Percentiles rank a stretch among this genome's conserved stretches.
Evolutionary conservation across 1,140 invertebrate species (phyloP).

Genomic region (Mamestra configurata): DNA sequence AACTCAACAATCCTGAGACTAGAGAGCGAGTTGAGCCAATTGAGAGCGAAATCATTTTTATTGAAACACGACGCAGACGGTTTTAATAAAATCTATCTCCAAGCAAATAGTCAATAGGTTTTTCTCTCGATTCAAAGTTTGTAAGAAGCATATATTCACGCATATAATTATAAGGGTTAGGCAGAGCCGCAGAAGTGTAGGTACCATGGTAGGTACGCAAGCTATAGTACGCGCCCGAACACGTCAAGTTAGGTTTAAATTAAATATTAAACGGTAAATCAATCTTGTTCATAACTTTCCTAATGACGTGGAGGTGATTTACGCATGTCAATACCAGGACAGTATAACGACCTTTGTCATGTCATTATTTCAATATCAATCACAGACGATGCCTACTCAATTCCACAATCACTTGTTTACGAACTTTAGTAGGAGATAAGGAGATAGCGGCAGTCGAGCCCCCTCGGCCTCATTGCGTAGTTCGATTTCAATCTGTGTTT

Average conservation of each 20-base stretch:
- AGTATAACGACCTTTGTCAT: background rate
- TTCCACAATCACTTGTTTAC: slow-evolving; percentile 25
- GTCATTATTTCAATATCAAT: slow-evolving; percentile 4
- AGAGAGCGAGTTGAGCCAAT: background rate
- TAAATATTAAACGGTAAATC: too few species aligned
- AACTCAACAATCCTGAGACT: background rate
- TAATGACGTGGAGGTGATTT: background rate
- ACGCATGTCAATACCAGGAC: background rate
- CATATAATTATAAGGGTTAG: too few species aligned
- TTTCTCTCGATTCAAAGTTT: too few species aligned
- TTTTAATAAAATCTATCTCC: too few species aligned
- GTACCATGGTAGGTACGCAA: too few species aligned
- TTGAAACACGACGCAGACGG: background rate
- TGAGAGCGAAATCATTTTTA: background rate
- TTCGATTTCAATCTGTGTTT: background rate
- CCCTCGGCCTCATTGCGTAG: background rate
- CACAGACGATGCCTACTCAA: background rate
- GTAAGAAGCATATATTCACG: too few species aligned
- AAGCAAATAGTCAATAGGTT: too few species aligned
- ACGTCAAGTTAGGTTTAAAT: too few species aligned
- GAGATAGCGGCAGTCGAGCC: slow-evolving; percentile 27
- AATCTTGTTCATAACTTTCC: too few species aligned
- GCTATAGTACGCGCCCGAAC: too few species aligned
- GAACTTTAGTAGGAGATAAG: slow-evolving; percentile 15
- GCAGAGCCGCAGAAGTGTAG: too few species aligned